Evolutionary conservation across 2,888 invertebrate species (phyloP).

Genomic region (Caenorhabditis becei): DNA sequence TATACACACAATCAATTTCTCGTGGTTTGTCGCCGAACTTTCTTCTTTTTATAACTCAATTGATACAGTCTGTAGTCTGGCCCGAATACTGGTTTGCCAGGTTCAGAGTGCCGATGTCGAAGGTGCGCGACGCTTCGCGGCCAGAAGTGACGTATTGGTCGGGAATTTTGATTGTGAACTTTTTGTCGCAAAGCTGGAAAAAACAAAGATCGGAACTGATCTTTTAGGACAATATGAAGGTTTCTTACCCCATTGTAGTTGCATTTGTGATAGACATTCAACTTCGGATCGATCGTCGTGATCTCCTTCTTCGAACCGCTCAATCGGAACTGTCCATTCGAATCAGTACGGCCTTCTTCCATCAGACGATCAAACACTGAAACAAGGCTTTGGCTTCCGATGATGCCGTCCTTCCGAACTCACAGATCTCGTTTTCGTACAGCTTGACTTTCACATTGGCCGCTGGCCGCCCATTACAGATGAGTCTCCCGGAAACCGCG

Average conservation of each 20-base stretch:
- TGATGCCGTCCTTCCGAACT: slow-evolving; percentile 11
- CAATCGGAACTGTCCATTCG: slow-evolving; percentile 67
- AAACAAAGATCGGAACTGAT: slow-evolving; percentile 6
- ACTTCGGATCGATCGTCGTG: slow-evolving; percentile 67
- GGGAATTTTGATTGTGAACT: slow-evolving; percentile 71
- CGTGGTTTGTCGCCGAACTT: slow-evolving; percentile 54
- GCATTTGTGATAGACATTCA: slow-evolving; percentile 73
- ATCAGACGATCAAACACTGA: slow-evolving; percentile 66
- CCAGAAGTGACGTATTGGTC: slow-evolving; percentile 67
- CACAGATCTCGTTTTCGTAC: slow-evolving; percentile 66
- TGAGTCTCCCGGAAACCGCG: slow-evolving; percentile 68
- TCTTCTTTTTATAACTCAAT: slow-evolving; percentile 40
- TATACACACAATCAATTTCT: slow-evolving; percentile 32
- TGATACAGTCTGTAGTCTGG: slow-evolving; percentile 71
- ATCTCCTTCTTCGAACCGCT: slow-evolving; percentile 67
- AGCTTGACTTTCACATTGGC: slow-evolving; percentile 63
- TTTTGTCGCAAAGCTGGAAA: slow-evolving; percentile 66
- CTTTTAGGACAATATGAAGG: slow-evolving; percentile 5
- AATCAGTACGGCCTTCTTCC: slow-evolving; percentile 58
- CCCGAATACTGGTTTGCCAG: slow-evolving; percentile 71
- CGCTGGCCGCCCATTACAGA: slow-evolving; percentile 68
- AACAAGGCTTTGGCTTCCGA: slow-evolving; percentile 20
- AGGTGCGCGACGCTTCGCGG: slow-evolving; percentile 60
- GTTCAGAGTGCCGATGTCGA: slow-evolving; percentile 70
- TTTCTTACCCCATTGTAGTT: slow-evolving; percentile 65